Conservation (phyloP, 2,888 invertebrate species). For the Microctonus hyperodae region DNA sequence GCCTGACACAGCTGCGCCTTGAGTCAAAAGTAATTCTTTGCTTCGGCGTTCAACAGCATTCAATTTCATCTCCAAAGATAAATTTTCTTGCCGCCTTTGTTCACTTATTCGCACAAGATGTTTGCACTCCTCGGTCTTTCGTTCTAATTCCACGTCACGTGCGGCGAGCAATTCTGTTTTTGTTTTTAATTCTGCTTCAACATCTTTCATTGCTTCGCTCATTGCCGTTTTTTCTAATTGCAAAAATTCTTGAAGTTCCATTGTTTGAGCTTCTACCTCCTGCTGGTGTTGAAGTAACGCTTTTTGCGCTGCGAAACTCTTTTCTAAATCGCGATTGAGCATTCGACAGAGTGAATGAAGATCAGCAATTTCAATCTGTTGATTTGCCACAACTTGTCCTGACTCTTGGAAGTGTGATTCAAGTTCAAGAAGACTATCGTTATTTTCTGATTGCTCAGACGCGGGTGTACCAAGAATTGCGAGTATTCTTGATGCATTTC, state of each 20-base stretch:
- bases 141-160: constrained; percentile 68
- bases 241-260: constrained; percentile 86
- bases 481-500: constrained; percentile 76
- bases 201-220: constrained; percentile 79
- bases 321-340: constrained; percentile 75
- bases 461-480: constrained; percentile 65
- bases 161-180: constrained; percentile 60
- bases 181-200: constrained; percentile 71
- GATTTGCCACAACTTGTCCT: constrained; percentile 76
- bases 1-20: constrained; percentile 75
- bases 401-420: constrained; percentile 80
- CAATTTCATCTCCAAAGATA: constrained; percentile 72
- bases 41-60: constrained; percentile 71
- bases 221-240: constrained; percentile 85
- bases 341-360: constrained; percentile 75
- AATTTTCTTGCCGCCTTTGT: constrained; percentile 77
- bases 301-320: constrained; percentile 73
- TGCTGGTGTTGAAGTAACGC: constrained; percentile 76
- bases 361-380: constrained; percentile 78
- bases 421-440: constrained; percentile 77
- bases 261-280: constrained; percentile 80
- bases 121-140: constrained; percentile 78
- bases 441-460: constrained; percentile 65
- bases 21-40: constrained; percentile 72
- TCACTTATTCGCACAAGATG: constrained; percentile 82